Percentiles rank a stretch among this genome's conserved stretches.
phyloP scores from a whole-genome alignment of 2,113 vertebrate species.

The Calypte anna region DNA sequence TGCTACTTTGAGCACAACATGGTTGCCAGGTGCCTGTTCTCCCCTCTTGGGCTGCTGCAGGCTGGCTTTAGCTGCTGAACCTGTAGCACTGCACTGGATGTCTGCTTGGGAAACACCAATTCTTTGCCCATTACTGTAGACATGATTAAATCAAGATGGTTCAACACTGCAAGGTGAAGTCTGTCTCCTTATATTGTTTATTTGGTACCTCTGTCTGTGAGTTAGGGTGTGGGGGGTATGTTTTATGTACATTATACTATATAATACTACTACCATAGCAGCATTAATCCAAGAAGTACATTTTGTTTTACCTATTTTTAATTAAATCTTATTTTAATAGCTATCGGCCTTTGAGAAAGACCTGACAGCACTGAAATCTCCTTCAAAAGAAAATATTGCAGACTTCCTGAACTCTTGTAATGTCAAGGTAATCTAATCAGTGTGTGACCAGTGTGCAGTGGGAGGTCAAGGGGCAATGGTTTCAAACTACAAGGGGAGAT shows the following conservation, averaged over 20 bases:
- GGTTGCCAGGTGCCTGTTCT: neutral
- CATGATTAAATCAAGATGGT: neutral
- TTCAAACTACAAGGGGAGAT: too few relatives aligned
- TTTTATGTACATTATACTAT: neutral
- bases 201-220: neutral
- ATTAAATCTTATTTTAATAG: constrained; percentile 70
- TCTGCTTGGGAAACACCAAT: neutral
- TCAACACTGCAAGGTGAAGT: neutral
- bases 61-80: neutral
- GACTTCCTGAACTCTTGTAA: constrained; percentile 86
- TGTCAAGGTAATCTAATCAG: constrained; percentile 77
- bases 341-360: constrained; percentile 87
- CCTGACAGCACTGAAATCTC: constrained; percentile 84
- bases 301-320: neutral
- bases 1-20: neutral
- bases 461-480: too few relatives aligned
- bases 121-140: neutral
- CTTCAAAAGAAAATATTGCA: constrained; percentile 82
- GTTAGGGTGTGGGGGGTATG: neutral
- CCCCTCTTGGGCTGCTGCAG: neutral
- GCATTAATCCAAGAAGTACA: neutral
- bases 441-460: neutral
- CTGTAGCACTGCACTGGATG: neutral
- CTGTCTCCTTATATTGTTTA: neutral
- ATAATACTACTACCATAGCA: neutral